These are phyloP conservation scores for Motacilla tschutschensis DNA, from an alignment of 2,113 vertebrate species.

Conservation along the genomic window DNA sequence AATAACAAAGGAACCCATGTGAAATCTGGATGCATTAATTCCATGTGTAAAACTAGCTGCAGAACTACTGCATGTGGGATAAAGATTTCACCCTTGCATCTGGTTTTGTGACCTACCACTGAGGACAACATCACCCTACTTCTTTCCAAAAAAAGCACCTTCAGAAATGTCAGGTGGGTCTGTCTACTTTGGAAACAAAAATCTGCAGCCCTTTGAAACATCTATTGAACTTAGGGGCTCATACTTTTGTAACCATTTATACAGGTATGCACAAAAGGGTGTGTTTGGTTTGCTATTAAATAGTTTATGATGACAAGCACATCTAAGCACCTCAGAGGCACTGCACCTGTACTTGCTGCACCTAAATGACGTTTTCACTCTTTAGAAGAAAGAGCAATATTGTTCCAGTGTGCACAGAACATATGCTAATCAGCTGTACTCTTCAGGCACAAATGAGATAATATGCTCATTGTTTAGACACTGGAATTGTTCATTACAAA, in stretches of 20 bases:
- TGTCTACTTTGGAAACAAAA: neutral
- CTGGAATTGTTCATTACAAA: slow-evolving; percentile 89
- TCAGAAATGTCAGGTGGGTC: neutral
- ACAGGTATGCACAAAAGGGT: neutral
- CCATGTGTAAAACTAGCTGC: neutral
- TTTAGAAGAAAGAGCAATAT: slow-evolving; percentile 76
- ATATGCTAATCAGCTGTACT: slow-evolving; percentile 85
- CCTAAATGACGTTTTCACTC: slow-evolving; percentile 68
- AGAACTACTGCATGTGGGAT: neutral
- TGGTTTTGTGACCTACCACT: neutral
- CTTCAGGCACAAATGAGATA: slow-evolving; percentile 85
- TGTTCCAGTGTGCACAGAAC: slow-evolving; percentile 74
- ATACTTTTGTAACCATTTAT: neutral
- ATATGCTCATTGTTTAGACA: slow-evolving; percentile 88
- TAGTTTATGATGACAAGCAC: slow-evolving; percentile 51
- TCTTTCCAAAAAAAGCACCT: neutral
- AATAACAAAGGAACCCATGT: neutral
- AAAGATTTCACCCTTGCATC: neutral
- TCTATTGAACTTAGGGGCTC: neutral
- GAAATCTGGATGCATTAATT: neutral
- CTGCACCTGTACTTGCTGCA: slow-evolving; percentile 67
- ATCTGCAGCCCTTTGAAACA: neutral
- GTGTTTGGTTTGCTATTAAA: slow-evolving; percentile 11
- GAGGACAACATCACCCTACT: neutral
- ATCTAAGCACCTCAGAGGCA: slow-evolving; percentile 61